Evolutionary conservation across 2,888 invertebrate species (phyloP).

Genomic region (Syrphus vitripennis): DNA sequence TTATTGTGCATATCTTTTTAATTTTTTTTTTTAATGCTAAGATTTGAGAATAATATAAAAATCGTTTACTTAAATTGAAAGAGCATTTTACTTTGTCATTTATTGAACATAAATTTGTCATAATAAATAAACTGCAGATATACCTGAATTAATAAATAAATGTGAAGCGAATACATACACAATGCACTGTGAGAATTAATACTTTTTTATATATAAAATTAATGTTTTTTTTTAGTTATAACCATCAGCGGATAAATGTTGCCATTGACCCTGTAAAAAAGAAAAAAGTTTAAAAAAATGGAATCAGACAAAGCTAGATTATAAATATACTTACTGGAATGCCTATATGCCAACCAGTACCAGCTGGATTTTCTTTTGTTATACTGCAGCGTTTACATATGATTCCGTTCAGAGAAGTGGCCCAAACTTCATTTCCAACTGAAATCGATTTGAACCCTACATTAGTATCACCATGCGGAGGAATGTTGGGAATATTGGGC

Average conservation of each 20-base stretch:
- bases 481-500: conserved; percentile 83
- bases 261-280: conserved; percentile 82
- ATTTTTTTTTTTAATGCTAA: background rate
- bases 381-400: conserved; percentile 89
- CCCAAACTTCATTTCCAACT: conserved; percentile 90
- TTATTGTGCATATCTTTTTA: background rate
- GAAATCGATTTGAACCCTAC: conserved; percentile 87
- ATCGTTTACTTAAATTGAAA: background rate
- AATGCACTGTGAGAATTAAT: conserved; percentile 5
- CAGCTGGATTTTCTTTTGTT: conserved; percentile 87
- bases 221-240: conserved; percentile 22
- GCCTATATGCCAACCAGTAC: conserved; percentile 90
- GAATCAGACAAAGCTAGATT: background rate
- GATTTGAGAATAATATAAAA: background rate
- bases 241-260: conserved; percentile 80
- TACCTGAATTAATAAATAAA: background rate
- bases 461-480: conserved; percentile 82
- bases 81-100: background rate
- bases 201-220: background rate
- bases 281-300: background rate
- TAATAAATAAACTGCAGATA: background rate
- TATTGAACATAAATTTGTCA: background rate
- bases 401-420: conserved; percentile 86
- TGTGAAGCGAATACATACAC: conserved; percentile 9
- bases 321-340: conserved; percentile 80